phyloP scores from a whole-genome alignment of 2,113 vertebrate genomes.

The Acanthochromis polyacanthus region DNA sequence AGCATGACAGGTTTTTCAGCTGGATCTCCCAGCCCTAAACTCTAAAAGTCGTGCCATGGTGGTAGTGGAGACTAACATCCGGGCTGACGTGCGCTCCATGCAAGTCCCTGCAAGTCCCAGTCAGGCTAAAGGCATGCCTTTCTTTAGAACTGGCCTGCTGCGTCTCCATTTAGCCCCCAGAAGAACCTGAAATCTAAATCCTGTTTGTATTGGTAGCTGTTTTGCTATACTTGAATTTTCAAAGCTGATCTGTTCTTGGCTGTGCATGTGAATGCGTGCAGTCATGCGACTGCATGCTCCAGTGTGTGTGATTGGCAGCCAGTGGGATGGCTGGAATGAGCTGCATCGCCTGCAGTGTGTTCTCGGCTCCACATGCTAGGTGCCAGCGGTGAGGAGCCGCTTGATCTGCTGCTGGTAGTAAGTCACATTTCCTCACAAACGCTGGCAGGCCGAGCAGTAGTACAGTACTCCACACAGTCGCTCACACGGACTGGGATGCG shows the following conservation, averaged over 20 bases:
- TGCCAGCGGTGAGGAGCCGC: constrained; percentile 37
- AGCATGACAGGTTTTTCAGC: too few relatives aligned
- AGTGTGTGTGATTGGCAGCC: constrained; percentile 69
- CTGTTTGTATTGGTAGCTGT: neutral
- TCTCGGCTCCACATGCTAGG: constrained; percentile 58
- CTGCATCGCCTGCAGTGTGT: constrained; percentile 52
- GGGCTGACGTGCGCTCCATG: constrained; percentile 4
- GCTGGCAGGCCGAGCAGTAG: neutral
- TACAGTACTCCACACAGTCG: constrained; percentile 7
- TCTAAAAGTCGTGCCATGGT: neutral
- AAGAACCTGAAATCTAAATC: neutral
- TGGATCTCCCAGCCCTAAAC: neutral
- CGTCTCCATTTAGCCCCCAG: neutral
- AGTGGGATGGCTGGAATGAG: constrained; percentile 73
- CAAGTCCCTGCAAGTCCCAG: constrained; percentile 31
- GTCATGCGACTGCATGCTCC: constrained; percentile 27
- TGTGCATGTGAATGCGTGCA: constrained; percentile 24
- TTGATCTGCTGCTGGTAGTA: constrained; percentile 35
- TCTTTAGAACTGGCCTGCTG: neutral
- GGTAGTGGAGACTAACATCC: neutral
- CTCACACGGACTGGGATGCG: constrained; percentile 9
- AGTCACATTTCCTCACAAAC: constrained; percentile 32
- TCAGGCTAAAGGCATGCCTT: neutral
- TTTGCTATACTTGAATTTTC: neutral
- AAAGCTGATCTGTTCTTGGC: constrained; percentile 1